phyloP scores from a whole-genome alignment of 2,888 invertebrate genomes.

The Temnothorax rugatulus region DNA sequence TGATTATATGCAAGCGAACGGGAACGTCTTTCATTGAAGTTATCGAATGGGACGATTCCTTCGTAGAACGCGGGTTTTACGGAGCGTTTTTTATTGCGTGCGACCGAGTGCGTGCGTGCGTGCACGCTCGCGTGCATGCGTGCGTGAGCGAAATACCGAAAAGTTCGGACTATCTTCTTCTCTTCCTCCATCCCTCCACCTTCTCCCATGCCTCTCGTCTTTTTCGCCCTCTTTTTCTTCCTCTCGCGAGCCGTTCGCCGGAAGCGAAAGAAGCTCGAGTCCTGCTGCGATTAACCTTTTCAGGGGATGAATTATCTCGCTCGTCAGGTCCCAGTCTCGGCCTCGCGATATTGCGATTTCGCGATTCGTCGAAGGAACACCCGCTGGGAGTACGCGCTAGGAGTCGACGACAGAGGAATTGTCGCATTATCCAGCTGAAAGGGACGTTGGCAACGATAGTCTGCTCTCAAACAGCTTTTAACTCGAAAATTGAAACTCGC shows the following conservation, averaged over 20 bases:
- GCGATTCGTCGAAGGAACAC: constrained; percentile 71
- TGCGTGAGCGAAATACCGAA: constrained; percentile 85
- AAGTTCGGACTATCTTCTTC: constrained; percentile 70
- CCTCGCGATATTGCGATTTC: constrained; percentile 67
- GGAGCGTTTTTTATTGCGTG: constrained; percentile 78
- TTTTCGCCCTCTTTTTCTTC: constrained; percentile 60
- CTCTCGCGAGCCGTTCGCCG: constrained; percentile 70
- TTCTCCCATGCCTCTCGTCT: constrained; percentile 49
- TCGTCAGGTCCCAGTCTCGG: constrained; percentile 68
- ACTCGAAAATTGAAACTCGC: neutral
- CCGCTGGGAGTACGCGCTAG: constrained; percentile 66
- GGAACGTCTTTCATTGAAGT: constrained; percentile 44
- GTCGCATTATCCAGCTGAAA: constrained; percentile 28
- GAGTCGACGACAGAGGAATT: constrained; percentile 56
- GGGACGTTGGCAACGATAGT: neutral
- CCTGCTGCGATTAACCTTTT: constrained; percentile 79
- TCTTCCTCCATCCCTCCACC: constrained; percentile 49
- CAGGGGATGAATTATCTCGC: constrained; percentile 77
- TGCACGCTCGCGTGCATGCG: constrained; percentile 81
- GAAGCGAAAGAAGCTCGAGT: constrained; percentile 76
- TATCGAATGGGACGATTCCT: constrained; percentile 62
- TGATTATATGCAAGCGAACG: constrained; percentile 26
- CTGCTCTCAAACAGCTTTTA: neutral
- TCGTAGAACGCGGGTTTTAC: constrained; percentile 63
- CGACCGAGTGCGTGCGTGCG: constrained; percentile 73